phyloP scores from a whole-genome alignment of 2,113 vertebrate species.

The Pterocles burchelli region DNA sequence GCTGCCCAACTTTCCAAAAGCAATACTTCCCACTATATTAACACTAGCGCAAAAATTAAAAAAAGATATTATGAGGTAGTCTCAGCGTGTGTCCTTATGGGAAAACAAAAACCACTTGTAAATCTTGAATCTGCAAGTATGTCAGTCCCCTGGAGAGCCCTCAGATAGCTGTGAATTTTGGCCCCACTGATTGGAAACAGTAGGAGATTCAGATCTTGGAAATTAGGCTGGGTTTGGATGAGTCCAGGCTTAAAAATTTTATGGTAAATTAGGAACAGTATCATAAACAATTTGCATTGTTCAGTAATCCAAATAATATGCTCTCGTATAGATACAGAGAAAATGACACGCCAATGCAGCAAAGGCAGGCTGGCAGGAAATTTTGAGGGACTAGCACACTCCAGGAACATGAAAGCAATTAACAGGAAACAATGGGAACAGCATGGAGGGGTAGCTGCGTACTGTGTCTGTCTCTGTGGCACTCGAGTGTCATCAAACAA shows the following conservation, averaged over 20 bases:
- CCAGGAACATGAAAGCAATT: slow-evolving; percentile 18
- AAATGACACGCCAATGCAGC: neutral
- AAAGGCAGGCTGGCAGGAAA: neutral
- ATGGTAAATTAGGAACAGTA: neutral
- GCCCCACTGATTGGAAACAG: slow-evolving; percentile 7
- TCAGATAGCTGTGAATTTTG: slow-evolving; percentile 20
- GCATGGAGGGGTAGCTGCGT: neutral
- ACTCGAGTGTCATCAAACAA: neutral
- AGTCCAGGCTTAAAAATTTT: neutral
- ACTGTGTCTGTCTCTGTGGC: neutral
- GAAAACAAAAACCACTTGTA: neutral
- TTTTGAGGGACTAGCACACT: neutral
- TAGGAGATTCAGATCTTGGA: neutral
- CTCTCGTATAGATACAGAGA: neutral
- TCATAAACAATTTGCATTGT: slow-evolving; percentile 1
- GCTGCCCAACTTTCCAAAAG: neutral
- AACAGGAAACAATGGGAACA: neutral
- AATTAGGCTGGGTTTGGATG: slow-evolving; percentile 6
- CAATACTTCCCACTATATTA: neutral
- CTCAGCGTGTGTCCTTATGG: neutral
- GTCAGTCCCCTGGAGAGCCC: neutral
- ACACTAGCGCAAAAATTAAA: neutral
- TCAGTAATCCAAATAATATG: slow-evolving; percentile 5
- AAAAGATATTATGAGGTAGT: neutral
- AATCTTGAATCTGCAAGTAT: neutral